phyloP scores from a whole-genome alignment of 2,888 invertebrate genomes.

The Dolichomitus sp. region DNA sequence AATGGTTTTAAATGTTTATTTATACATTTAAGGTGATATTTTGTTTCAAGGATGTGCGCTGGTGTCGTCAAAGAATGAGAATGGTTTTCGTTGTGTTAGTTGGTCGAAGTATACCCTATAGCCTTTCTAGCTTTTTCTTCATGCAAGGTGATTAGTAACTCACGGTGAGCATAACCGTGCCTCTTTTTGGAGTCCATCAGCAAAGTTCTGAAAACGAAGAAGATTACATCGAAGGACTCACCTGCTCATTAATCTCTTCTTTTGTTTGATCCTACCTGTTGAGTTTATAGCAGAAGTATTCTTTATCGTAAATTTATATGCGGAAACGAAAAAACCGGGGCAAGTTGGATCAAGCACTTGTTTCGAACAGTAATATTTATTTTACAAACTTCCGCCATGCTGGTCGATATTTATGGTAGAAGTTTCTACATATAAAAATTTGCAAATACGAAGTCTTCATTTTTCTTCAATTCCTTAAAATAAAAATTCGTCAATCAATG shows the following conservation, averaged over 20 bases:
- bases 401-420: too few species aligned
- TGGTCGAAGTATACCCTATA: conserved; percentile 36
- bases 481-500: too few species aligned
- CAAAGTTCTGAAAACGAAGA: conserved; percentile 37
- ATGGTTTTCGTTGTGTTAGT: conserved; percentile 42
- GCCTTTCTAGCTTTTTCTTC: conserved; percentile 9
- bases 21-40: conserved; percentile 43
- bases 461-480: too few species aligned
- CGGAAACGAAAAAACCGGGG: background rate
- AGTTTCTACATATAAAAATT: too few species aligned
- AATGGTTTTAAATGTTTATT: conserved; percentile 9
- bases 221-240: conserved; percentile 54
- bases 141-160: conserved; percentile 18
- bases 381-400: too few species aligned
- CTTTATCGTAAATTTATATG: conserved; percentile 52
- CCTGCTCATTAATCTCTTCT: conserved; percentile 68
- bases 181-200: conserved; percentile 60
- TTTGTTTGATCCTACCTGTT: conserved; percentile 53
- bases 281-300: conserved; percentile 49
- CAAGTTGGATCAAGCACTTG: background rate
- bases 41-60: conserved; percentile 49
- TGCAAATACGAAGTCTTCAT: too few species aligned
- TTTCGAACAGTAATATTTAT: too few species aligned
- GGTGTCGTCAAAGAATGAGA: conserved; percentile 46
- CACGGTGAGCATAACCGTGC: conserved; percentile 41